Evolutionary conservation across 2,797 vertebrate species (phyloP), one percentile per base, ranked within the genome.

Genomic region (Aulostomus chinensis): DNA sequence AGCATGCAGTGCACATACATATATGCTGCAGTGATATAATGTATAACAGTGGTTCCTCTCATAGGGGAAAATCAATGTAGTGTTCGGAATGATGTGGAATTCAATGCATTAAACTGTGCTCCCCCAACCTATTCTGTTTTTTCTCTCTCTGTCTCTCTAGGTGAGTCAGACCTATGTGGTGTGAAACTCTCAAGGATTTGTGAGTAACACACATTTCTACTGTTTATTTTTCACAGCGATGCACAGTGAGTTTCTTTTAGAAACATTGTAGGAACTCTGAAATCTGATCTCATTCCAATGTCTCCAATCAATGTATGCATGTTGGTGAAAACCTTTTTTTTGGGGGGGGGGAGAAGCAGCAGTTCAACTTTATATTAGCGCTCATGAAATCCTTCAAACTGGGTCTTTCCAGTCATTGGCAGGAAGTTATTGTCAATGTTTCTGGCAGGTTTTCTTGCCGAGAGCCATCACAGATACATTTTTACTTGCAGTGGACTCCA

Each of bases 151-250:
- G 7, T 73, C 35, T 76, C 54, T 57, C 7, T 24, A 81, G 81
- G 81, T 86, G 64, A 86, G 84, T 80, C 50, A 58, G 2, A 65
- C 12, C 28, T 52, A 13, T 52, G 40, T 7, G 49, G 41, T 39
- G 41, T 39, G 60, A 69, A 56, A 37, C 31, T 13, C 12, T 33
- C 47, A 7, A 18, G 55, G 51, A 72, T 70, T 40, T 64, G 75
- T 81, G 73, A 84, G 78, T 79, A 45, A 73, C 33, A 5, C 25
- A 15, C 4, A 25, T 10, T 45, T 30, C 36, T 24, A 21, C 35
- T 15, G n/a, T 33, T 56, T 57, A 30, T 47, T 49, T 64, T 24
- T 45, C 8, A 35, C 24, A 29, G 21, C 12, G 25, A 52, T 43
- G 2, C 9, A 13, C 30, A 14, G 20, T 28, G 9, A 49, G 31